A percentile compares a stretch with the other conserved stretches of the same genome.
These are phyloP conservation scores for Luperina testacea DNA, from an alignment of 2,888 invertebrate genomes.

Conservation along the genomic window DNA sequence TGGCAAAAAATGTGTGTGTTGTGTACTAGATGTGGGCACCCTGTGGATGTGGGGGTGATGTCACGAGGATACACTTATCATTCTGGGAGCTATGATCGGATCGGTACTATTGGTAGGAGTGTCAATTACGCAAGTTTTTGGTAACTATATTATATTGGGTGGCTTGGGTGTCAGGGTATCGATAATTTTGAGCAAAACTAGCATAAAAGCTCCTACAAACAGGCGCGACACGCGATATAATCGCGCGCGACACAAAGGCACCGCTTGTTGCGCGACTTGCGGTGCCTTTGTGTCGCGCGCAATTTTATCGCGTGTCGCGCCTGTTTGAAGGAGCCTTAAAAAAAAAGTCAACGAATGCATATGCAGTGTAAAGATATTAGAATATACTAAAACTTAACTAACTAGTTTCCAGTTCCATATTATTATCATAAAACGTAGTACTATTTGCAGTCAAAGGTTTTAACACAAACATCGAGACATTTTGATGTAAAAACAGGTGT, in stretches of 20 bases:
- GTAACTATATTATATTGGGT: background rate
- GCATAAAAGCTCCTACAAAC: background rate
- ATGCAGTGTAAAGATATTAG: background rate
- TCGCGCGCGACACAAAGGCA: too few species aligned
- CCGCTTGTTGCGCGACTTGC: too few species aligned
- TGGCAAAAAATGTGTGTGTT: conserved; percentile 61
- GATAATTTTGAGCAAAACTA: background rate
- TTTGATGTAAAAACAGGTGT: conserved; percentile 23
- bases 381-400: background rate
- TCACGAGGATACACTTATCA: background rate
- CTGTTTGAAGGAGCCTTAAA: too few species aligned
- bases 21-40: conserved; percentile 27
- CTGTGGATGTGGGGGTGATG: conserved; percentile 25
- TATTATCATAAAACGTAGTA: background rate
- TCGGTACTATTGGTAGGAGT: background rate
- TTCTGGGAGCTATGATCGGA: background rate
- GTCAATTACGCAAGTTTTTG: background rate
- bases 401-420: background rate
- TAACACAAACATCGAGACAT: conserved; percentile 2
- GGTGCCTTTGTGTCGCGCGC: too few species aligned
- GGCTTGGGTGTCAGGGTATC: background rate
- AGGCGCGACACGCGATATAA: too few species aligned
- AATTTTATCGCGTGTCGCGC: too few species aligned
- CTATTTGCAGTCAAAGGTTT: background rate
- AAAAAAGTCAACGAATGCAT: background rate